These are phyloP conservation scores for Eristalis intricaria DNA, from an alignment of 2,888 invertebrate species.

Conservation along the genomic window DNA sequence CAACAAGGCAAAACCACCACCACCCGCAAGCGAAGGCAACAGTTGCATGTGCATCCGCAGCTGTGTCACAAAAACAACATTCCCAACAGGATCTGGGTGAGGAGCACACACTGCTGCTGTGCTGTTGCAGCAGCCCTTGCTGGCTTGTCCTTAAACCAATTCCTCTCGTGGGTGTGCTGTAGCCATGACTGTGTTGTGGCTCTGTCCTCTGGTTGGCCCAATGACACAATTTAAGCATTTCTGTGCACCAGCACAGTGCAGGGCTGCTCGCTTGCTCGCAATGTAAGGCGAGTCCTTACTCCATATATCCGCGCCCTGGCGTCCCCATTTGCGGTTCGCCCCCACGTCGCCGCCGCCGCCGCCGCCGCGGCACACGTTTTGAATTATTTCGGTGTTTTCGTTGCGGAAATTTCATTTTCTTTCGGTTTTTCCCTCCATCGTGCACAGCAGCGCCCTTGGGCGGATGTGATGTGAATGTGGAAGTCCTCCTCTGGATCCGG, in stretches of 20 bases:
- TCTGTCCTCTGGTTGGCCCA: slow-evolving; percentile 54
- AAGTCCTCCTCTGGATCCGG: slow-evolving; percentile 63
- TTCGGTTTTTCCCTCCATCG: slow-evolving; percentile 34
- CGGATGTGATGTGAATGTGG: slow-evolving; percentile 56
- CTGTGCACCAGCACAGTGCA: slow-evolving; percentile 30
- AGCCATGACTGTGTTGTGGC: not conserved
- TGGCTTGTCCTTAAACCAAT: slow-evolving; percentile 47
- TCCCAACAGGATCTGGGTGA: slow-evolving; percentile 54
- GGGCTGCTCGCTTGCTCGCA: slow-evolving; percentile 40
- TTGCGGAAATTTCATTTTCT: slow-evolving; percentile 68
- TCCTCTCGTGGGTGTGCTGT: slow-evolving; percentile 5
- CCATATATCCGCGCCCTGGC: not conserved
- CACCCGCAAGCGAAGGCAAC: slow-evolving; percentile 40
- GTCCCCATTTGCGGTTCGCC: not conserved
- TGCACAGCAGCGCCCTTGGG: slow-evolving; percentile 53
- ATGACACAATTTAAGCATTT: slow-evolving; percentile 67
- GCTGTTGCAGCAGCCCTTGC: slow-evolving; percentile 25
- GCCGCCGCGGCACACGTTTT: slow-evolving; percentile 10
- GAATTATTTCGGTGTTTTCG: slow-evolving; percentile 37
- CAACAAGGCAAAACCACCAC: slow-evolving; percentile 11
- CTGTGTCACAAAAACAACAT: slow-evolving; percentile 40
- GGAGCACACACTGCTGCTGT: slow-evolving; percentile 35
- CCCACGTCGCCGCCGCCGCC: too few relatives aligned
- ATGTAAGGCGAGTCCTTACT: slow-evolving; percentile 33
- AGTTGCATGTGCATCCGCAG: slow-evolving; percentile 63